Evolutionary conservation across 2,113 vertebrate species (phyloP).

Genomic region (Nycticebus coucang): DNA sequence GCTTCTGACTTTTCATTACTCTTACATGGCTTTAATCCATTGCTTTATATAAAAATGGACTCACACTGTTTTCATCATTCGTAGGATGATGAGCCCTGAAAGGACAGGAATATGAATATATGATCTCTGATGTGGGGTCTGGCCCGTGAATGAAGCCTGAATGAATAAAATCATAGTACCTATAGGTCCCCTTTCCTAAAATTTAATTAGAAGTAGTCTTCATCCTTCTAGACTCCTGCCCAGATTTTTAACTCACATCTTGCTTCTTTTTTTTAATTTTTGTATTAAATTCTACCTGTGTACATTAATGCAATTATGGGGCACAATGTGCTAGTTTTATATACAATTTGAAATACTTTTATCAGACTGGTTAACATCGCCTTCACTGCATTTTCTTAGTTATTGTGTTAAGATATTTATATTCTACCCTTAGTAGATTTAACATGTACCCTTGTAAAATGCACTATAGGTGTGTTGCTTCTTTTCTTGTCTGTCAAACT

Average conservation of each 20-base stretch:
- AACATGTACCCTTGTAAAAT: too few species aligned
- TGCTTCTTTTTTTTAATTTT: not conserved
- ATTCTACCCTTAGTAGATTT: too few species aligned
- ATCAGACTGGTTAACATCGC: too few species aligned
- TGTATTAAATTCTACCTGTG: too few species aligned
- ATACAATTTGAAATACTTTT: too few species aligned
- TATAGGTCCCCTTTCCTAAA: not conserved
- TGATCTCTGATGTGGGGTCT: not conserved
- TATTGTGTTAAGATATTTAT: too few species aligned
- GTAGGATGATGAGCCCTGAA: not conserved
- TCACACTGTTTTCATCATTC: not conserved
- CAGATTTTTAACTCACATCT: not conserved
- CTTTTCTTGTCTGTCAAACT: not conserved
- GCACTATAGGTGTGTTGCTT: not conserved
- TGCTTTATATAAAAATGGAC: not conserved
- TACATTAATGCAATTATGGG: too few species aligned
- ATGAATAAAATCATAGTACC: not conserved
- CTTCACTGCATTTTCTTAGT: too few species aligned
- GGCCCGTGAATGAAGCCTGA: not conserved
- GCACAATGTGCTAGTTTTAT: too few species aligned
- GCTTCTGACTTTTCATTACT: not conserved
- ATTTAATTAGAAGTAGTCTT: not conserved
- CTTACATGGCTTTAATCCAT: not conserved
- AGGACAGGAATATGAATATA: not conserved
- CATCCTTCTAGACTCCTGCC: not conserved